These are phyloP conservation scores for Perizoma flavofasciatum DNA, from an alignment of 2,888 invertebrate genomes.

Conservation along the genomic window DNA sequence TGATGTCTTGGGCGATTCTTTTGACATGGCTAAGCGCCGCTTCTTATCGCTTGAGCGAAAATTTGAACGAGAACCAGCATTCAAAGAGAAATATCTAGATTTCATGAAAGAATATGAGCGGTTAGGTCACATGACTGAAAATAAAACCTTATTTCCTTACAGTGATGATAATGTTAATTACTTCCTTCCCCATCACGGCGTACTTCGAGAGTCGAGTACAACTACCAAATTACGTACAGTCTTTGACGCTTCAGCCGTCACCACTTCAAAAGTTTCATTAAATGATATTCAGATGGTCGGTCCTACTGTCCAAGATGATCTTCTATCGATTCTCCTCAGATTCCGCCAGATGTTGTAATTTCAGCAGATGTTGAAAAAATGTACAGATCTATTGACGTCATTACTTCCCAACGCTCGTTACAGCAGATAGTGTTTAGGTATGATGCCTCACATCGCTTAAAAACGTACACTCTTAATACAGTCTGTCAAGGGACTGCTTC, in stretches of 20 bases:
- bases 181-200: not conserved
- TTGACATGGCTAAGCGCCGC: conserved; percentile 12
- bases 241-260: not conserved
- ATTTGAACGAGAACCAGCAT: conserved; percentile 8
- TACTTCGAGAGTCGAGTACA: not conserved
- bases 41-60: conserved; percentile 27
- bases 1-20: conserved; percentile 21
- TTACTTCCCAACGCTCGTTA: conserved; percentile 5
- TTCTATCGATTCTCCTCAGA: conserved; percentile 5
- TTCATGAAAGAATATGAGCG: no score
- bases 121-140: conserved; percentile 1
- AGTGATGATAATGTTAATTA: not conserved
- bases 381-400: conserved; percentile 5
- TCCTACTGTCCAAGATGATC: conserved; percentile 12
- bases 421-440: conserved; percentile 3
- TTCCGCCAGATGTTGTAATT: conserved; percentile 3
- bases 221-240: not conserved
- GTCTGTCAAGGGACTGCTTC: conserved; percentile 1
- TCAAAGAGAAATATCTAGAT: conserved; percentile 13
- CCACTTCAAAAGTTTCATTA: not conserved
- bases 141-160: not conserved
- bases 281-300: conserved; percentile 6
- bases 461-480: conserved; percentile 2
- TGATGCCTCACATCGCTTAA: conserved; percentile 3
- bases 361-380: conserved; percentile 5